A percentile compares a stretch with the other conserved stretches of the same genome.
Evolutionary conservation across 2,113 vertebrate species (phyloP).

Genomic region (Phyllopteryx taeniolatus): DNA sequence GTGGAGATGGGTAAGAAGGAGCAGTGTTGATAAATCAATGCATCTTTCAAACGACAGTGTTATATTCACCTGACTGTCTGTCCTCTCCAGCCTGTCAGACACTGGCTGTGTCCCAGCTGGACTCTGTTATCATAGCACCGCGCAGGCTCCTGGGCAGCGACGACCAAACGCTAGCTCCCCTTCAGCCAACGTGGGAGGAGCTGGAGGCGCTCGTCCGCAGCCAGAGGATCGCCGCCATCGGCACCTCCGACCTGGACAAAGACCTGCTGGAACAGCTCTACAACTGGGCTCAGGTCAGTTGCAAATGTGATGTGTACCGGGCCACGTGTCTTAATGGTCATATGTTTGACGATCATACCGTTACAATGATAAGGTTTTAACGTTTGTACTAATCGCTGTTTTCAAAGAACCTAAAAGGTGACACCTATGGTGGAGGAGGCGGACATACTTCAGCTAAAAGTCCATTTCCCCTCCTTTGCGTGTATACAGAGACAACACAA

Average conservation of each 20-base stretch:
- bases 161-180: constrained; percentile 79
- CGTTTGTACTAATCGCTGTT: too few relatives aligned
- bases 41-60: background rate
- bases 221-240: constrained; percentile 87
- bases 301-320: background rate
- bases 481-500: too few relatives aligned
- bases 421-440: too few relatives aligned
- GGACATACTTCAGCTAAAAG: too few relatives aligned
- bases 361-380: too few relatives aligned
- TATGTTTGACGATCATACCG: too few relatives aligned
- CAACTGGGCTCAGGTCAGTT: constrained; percentile 89
- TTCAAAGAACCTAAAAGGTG: too few relatives aligned
- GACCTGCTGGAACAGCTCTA: constrained; percentile 89
- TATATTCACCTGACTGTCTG: background rate
- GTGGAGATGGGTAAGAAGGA: constrained; percentile 85
- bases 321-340: too few relatives aligned
- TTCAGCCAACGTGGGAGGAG: constrained; percentile 91
- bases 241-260: constrained; percentile 96
- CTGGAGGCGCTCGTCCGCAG: constrained; percentile 86
- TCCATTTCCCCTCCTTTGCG: too few relatives aligned
- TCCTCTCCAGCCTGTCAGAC: constrained; percentile 79
- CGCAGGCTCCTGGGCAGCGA: constrained; percentile 79
- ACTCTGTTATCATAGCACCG: constrained; percentile 93
- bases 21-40: background rate
- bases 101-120: constrained; percentile 88